Evolutionary conservation across 2,888 invertebrate species (phyloP).

Genomic region (Margaritifera margaritifera): DNA sequence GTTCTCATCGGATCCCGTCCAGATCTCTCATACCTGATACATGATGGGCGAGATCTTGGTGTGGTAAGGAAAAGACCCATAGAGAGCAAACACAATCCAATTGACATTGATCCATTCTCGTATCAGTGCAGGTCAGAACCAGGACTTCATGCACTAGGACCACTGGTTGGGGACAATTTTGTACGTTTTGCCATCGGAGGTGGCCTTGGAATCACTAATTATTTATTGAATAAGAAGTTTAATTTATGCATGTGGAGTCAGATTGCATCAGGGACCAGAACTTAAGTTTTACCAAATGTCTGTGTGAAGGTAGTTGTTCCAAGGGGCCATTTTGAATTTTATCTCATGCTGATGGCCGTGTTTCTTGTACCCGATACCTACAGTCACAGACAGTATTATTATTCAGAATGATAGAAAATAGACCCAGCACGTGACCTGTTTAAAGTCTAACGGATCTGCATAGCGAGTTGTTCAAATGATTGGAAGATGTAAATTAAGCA

Average conservation of each 20-base stretch:
- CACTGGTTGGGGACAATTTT: constrained; percentile 92
- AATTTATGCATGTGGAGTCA: background rate
- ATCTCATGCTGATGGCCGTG: too few relatives aligned
- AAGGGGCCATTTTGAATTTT: too few relatives aligned
- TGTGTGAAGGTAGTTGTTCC: background rate
- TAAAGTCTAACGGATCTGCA: too few relatives aligned
- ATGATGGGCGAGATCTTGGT: constrained; percentile 79
- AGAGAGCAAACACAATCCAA: constrained; percentile 85
- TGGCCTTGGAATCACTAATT: constrained; percentile 69
- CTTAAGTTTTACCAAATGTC: background rate
- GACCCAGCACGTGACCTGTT: too few relatives aligned
- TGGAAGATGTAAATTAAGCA: too few relatives aligned
- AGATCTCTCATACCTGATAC: constrained; percentile 83
- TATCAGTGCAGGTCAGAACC: constrained; percentile 82
- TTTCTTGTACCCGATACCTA: too few relatives aligned
- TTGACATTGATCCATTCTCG: constrained; percentile 83
- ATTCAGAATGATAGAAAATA: too few relatives aligned
- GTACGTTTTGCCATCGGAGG: constrained; percentile 80
- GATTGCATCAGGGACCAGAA: background rate
- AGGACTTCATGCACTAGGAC: constrained; percentile 89
- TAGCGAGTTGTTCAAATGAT: too few relatives aligned
- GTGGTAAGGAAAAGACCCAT: constrained; percentile 78
- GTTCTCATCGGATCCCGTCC: constrained; percentile 88
- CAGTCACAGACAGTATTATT: too few relatives aligned
- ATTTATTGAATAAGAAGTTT: constrained; percentile 44